phyloP scores from a whole-genome alignment of 2,113 vertebrate species.

The Rhizomys pruinosus region DNA sequence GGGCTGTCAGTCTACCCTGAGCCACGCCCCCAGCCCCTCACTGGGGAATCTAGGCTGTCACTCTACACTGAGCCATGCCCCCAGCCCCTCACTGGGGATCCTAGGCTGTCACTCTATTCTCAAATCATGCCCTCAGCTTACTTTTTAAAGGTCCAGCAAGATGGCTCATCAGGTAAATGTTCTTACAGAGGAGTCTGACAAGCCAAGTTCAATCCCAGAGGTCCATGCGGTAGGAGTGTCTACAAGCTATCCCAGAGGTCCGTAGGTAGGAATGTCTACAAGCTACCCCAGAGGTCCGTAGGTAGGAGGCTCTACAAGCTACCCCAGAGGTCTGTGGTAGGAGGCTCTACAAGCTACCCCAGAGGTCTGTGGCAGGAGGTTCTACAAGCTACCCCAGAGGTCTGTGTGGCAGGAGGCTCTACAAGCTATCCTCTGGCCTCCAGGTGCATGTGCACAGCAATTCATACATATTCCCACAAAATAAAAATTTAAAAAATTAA shows the following conservation, averaged over 20 bases:
- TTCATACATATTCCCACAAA: no score
- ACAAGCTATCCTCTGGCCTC: background rate
- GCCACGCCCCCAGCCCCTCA: background rate
- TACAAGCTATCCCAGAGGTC: background rate
- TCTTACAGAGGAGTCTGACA: background rate
- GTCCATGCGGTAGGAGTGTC: background rate
- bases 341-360: no score
- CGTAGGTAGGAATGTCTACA: no score
- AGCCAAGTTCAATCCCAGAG: background rate
- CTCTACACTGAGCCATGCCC: background rate
- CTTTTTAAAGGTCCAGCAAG: background rate
- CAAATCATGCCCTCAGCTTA: background rate
- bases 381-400: no score
- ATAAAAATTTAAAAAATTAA: no score
- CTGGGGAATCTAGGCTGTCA: background rate
- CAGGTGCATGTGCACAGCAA: no score
- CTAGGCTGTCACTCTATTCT: background rate
- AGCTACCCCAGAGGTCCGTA: no score
- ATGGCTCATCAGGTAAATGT: background rate
- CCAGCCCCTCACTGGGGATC: background rate
- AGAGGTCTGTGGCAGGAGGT: no score
- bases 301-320: no score
- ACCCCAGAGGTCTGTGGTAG: no score
- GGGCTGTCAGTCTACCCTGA: background rate
- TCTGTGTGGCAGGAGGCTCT: background rate